Conservation (phyloP, 2,113 vertebrate species). For the Turdus rufiventris region DNA sequence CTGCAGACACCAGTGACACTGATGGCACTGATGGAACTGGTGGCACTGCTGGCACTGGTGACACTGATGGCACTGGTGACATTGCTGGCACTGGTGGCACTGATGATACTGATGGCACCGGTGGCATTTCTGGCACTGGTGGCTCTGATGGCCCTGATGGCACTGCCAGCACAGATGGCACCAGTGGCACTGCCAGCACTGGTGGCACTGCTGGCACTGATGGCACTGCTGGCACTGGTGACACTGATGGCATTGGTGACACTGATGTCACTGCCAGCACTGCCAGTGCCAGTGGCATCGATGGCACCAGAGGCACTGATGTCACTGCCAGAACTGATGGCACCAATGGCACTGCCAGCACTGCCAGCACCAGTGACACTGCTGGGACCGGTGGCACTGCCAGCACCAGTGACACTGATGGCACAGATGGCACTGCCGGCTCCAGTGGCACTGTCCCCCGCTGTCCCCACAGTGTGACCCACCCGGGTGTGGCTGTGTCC, state of each 20-base stretch:
- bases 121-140: too few relatives aligned
- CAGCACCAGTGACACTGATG: too few relatives aligned
- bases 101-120: neutral
- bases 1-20: neutral
- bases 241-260: neutral
- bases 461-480: neutral
- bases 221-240: neutral
- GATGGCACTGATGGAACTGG: neutral
- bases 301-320: too few relatives aligned
- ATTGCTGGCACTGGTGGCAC: neutral
- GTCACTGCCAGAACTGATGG: too few relatives aligned
- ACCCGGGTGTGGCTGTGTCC: neutral
- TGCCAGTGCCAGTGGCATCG: too few relatives aligned
- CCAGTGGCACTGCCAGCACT: too few relatives aligned
- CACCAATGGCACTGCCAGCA: too few relatives aligned
- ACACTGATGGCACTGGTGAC: neutral
- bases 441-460: neutral
- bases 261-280: too few relatives aligned
- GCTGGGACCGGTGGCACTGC: neutral
- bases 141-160: too few relatives aligned
- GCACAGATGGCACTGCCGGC: too few relatives aligned
- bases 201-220: too few relatives aligned
- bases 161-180: accelerated
- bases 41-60: neutral
- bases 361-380: too few relatives aligned